Evolutionary conservation across 2,113 vertebrate species (phyloP), one percentile per base, ranked within the genome.

Genomic region (Triplophysa tibetana): DNA sequence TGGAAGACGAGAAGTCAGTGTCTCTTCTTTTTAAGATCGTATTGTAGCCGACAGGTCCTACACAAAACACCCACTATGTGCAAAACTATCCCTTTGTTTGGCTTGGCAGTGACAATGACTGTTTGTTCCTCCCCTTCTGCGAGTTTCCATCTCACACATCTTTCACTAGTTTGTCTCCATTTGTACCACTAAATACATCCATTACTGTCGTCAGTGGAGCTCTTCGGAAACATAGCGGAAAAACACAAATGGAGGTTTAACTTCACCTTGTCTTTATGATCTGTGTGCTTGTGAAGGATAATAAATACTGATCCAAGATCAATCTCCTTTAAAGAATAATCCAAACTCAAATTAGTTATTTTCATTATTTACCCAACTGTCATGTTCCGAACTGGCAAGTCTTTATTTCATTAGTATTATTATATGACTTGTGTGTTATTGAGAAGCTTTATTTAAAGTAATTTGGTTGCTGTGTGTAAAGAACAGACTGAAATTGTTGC

Each of bases 11-110:
- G 45, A 78, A 19, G 45, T 21, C 23, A n/a, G 69, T 23, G 72
- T 45, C 7, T 33, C 60, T 45, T 76, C 83, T 75, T 50, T 54
- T 33, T 82, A 70, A 43, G 74, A 82, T 75, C 60, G 16, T 54
- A 77, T 41, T 81, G 33, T 78, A 80, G 78, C 50, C 45, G 50
- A 62, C 45, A 48, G 72, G 82, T 63, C 61, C 24, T 67, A 56
- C 6, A 69, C 65, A 66, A 81, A 58, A 85, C 83, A 78, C 76
- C 72, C 69, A 84, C 65, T 70, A 82, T 83, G 75, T 63, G 78
- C 75, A 85, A 65, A 50, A 61, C 75, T 62, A 81, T 26, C 2
- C 12, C 21, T 83, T 77, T 83, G 62, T 70, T 50, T 73, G 75
- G 64, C 43, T 81, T 66, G 77, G 61, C 77, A 79, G 56, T 48